Evolutionary conservation across 2,888 invertebrate species (phyloP).

Genomic region (Limnephilus rhombicus): DNA sequence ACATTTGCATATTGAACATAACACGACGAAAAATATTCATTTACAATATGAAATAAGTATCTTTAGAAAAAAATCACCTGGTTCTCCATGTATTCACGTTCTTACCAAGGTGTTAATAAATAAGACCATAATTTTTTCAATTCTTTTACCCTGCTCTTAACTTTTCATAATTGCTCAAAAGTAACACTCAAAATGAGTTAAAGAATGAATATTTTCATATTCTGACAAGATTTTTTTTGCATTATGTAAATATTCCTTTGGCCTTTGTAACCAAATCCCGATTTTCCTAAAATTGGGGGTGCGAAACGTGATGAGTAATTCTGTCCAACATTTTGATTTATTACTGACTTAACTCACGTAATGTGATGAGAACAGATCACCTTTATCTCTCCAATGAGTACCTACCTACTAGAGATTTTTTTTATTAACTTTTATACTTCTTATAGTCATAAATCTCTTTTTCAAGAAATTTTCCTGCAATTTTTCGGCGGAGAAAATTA

Average conservation of each 20-base stretch:
- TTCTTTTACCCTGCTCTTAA: background rate
- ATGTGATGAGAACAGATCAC: background rate
- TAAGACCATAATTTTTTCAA: too few relatives aligned
- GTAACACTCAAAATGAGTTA: background rate
- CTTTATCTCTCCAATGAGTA: background rate
- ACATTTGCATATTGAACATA: background rate
- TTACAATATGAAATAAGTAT: too few relatives aligned
- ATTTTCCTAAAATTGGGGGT: background rate
- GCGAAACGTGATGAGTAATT: background rate
- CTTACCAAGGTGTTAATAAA: background rate
- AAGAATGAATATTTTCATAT: background rate
- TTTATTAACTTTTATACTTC: background rate
- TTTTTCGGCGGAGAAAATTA: background rate
- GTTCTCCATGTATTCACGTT: background rate
- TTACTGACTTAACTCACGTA: background rate
- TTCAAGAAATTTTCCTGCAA: background rate
- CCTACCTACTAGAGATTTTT: background rate
- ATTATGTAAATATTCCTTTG: too few relatives aligned
- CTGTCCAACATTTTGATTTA: background rate
- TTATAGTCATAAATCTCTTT: background rate
- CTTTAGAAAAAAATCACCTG: background rate
- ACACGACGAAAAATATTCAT: background rate
- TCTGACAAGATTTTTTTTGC: background rate
- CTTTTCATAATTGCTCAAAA: background rate
- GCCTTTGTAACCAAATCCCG: background rate